Percentiles rank a stretch among this genome's conserved stretches.
phyloP scores from a whole-genome alignment of 2,797 vertebrate species.

The Myotis myotis region DNA sequence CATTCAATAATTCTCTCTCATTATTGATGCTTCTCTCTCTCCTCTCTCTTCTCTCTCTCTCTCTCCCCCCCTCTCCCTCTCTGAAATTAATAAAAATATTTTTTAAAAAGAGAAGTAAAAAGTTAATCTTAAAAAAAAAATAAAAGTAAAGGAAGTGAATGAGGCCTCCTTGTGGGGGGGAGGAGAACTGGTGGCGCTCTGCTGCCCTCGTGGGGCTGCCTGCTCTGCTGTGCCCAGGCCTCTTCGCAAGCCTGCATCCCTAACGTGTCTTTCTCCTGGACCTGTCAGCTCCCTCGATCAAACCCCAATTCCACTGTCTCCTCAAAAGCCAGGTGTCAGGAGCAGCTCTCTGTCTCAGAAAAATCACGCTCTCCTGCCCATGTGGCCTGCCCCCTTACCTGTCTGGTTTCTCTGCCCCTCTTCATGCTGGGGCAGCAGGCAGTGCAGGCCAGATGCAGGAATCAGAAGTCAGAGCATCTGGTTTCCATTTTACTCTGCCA shows the following conservation, averaged over 20 bases:
- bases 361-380: fast-evolving
- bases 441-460: not conserved
- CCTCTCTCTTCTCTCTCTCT: too few species aligned
- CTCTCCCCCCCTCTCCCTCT: too few species aligned
- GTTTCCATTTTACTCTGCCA: not conserved
- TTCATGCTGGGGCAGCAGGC: not conserved
- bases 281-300: not conserved
- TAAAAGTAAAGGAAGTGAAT: too few species aligned
- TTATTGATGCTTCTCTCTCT: too few species aligned
- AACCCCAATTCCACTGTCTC: not conserved
- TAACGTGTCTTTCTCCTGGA: not conserved
- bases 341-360: not conserved
- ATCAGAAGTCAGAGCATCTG: not conserved
- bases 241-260: not conserved
- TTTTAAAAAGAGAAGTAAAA: not conserved
- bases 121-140: too few species aligned
- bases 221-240: too few species aligned
- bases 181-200: not conserved
- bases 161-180: fast-evolving
- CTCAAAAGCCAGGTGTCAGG: not conserved
- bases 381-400: not conserved
- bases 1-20: too few species aligned
- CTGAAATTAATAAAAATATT: too few species aligned
- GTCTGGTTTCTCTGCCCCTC: not conserved
- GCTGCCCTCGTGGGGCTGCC: not conserved